Evolutionary conservation across 2,113 vertebrate species (phyloP).

Genomic region (Condylura cristata): DNA sequence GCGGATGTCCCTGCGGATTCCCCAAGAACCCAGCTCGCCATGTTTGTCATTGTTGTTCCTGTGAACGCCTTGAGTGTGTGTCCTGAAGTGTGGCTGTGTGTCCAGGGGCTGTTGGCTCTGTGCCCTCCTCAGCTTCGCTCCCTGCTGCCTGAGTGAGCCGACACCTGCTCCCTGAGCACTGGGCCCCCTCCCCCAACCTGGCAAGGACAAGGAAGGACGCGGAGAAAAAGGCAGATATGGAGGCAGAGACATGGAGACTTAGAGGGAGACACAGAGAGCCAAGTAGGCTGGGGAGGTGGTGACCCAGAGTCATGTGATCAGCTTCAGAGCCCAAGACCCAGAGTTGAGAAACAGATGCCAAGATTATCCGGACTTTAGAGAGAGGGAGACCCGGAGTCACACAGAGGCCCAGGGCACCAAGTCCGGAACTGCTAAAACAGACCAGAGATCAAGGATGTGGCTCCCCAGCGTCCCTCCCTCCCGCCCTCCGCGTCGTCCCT

Average conservation of each 20-base stretch:
- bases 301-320: slow-evolving; percentile 59
- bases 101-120: slow-evolving; percentile 77
- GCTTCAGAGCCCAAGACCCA: slow-evolving; percentile 51
- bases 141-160: slow-evolving; percentile 76
- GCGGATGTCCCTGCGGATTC: not conserved
- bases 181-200: slow-evolving; percentile 73
- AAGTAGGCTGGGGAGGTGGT: slow-evolving; percentile 58
- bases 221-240: slow-evolving; percentile 59
- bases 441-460: slow-evolving; percentile 71
- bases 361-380: slow-evolving; percentile 59
- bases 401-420: slow-evolving; percentile 59
- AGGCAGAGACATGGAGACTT: slow-evolving; percentile 68
- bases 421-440: slow-evolving; percentile 70
- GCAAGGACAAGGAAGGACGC: slow-evolving; percentile 81
- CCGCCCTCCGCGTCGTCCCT: not conserved
- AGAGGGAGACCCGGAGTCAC: slow-evolving; percentile 53
- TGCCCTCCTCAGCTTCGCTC: slow-evolving; percentile 72
- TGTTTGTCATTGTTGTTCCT: not conserved
- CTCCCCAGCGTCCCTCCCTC: slow-evolving; percentile 47
- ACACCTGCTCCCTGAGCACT: slow-evolving; percentile 79
- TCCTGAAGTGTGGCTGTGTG: slow-evolving; percentile 64
- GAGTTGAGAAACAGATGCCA: slow-evolving; percentile 61
- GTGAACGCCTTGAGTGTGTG: slow-evolving; percentile 26
- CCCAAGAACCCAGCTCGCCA: not conserved
- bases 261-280: slow-evolving; percentile 46